phyloP scores from a whole-genome alignment of 2,888 invertebrate species.

The Orthosia gothica region DNA sequence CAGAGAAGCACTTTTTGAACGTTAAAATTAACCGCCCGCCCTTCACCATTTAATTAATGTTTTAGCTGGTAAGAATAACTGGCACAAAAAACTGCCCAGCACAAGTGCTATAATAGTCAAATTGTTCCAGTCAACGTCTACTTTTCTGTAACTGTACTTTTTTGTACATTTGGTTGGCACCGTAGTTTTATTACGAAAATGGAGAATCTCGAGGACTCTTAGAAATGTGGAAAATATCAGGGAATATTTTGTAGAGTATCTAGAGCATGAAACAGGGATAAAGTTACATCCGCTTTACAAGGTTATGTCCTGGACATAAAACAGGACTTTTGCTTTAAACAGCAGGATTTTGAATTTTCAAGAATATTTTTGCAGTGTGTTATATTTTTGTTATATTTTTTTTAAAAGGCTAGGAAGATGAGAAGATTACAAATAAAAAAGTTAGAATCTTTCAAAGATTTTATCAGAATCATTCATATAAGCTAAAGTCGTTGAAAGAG shows the following conservation, averaged over 20 bases:
- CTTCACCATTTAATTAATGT: too few relatives aligned
- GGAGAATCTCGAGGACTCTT: neutral
- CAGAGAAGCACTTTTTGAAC: too few relatives aligned
- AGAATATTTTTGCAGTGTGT: neutral
- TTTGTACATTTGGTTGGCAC: neutral
- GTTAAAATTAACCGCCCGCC: too few relatives aligned
- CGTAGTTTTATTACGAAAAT: neutral
- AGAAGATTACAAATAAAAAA: neutral
- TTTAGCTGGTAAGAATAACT: too few relatives aligned
- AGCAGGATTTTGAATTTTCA: neutral
- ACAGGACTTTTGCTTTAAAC: neutral
- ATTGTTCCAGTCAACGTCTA: too few relatives aligned
- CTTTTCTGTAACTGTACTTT: neutral
- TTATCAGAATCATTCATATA: neutral
- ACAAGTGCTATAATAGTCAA: too few relatives aligned
- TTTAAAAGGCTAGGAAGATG: neutral
- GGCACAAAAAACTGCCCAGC: too few relatives aligned
- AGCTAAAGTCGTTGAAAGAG: neutral
- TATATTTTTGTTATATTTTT: neutral
- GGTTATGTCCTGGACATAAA: neutral
- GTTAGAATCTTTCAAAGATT: neutral
- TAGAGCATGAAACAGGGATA: neutral
- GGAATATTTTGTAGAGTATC: neutral
- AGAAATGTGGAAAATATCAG: neutral
- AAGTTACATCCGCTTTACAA: slow-evolving; percentile 1